A percentile compares a stretch with the other conserved stretches of the same genome.
Conservation (phyloP, 37 sponge, comb jelly and placozoan genomes). For the Ephydatia muelleri region DNA sequence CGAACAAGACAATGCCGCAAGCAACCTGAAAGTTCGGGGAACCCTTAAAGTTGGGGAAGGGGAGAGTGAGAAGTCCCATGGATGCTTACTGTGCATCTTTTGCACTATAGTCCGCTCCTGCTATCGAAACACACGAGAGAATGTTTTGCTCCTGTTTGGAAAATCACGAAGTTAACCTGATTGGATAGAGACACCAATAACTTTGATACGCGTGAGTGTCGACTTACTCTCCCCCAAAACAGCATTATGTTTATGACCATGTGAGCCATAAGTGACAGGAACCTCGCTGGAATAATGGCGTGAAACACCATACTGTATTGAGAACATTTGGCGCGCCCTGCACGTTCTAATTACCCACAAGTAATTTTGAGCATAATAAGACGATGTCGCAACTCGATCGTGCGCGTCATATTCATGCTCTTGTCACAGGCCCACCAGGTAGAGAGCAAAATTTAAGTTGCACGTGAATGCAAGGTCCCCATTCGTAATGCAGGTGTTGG, state of each 20-base stretch:
- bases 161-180: neutral
- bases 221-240: slow-evolving; percentile 78
- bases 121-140: slow-evolving; percentile 34
- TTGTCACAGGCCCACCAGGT: slow-evolving; percentile 68
- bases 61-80: neutral
- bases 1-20: slow-evolving; percentile 49
- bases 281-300: slow-evolving; percentile 70
- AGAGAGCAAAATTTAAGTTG: neutral
- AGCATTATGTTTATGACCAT: slow-evolving; percentile 73
- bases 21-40: slow-evolving; percentile 43
- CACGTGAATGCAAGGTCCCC: no score
- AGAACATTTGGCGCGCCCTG: neutral
- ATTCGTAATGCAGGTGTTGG: slow-evolving; percentile 52
- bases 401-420: slow-evolving; percentile 21
- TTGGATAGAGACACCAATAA: neutral
- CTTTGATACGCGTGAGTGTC: neutral
- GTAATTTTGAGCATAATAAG: neutral
- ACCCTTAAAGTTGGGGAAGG: neutral
- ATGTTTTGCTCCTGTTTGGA: slow-evolving; percentile 50
- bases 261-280: slow-evolving; percentile 80
- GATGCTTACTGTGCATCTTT: slow-evolving; percentile 63
- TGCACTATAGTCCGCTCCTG: slow-evolving; percentile 32
- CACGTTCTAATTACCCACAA: slow-evolving; percentile 9
- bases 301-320: slow-evolving; percentile 26
- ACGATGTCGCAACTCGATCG: neutral